Conservation (phyloP, 2,888 invertebrate genomes). For the Catocala fraxini region DNA sequence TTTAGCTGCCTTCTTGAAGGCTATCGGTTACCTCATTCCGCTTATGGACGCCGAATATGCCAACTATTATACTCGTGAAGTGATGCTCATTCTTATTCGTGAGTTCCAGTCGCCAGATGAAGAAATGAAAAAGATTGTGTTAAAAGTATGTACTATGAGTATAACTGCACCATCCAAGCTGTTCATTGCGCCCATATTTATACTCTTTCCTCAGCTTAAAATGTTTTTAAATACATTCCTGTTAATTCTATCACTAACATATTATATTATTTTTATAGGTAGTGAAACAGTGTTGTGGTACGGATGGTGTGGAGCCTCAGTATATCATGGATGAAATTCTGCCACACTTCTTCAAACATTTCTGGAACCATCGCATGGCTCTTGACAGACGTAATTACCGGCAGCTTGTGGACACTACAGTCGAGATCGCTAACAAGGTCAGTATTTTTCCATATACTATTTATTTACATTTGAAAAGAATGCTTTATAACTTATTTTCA, state of each 20-base stretch:
- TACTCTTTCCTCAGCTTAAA: too few species aligned
- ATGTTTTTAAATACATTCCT: too few species aligned
- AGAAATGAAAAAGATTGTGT: slow-evolving; percentile 99
- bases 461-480: not conserved
- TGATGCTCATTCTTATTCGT: slow-evolving; percentile 98
- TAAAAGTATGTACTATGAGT: slow-evolving; percentile 90
- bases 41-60: slow-evolving; percentile 99
- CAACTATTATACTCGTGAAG: slow-evolving; percentile 99
- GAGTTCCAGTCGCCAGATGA: slow-evolving; percentile 99
- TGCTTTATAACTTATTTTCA: too few species aligned
- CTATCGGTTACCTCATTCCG: slow-evolving; percentile 99
- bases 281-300: slow-evolving; percentile 99
- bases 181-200: not conserved
- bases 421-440: slow-evolving; percentile 99
- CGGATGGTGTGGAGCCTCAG: slow-evolving; percentile 99
- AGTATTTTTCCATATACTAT: slow-evolving; percentile 6
- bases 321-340: slow-evolving; percentile 99
- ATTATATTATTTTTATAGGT: slow-evolving; percentile 88
- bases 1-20: slow-evolving; percentile 99
- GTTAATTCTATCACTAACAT: not conserved
- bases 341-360: slow-evolving; percentile 99
- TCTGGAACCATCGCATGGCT: slow-evolving; percentile 99
- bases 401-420: slow-evolving; percentile 99
- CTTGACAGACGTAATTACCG: slow-evolving; percentile 98
- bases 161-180: too few species aligned